phyloP scores from a whole-genome alignment of 2,113 vertebrate genomes.

The Genyomyrus donnyi region DNA sequence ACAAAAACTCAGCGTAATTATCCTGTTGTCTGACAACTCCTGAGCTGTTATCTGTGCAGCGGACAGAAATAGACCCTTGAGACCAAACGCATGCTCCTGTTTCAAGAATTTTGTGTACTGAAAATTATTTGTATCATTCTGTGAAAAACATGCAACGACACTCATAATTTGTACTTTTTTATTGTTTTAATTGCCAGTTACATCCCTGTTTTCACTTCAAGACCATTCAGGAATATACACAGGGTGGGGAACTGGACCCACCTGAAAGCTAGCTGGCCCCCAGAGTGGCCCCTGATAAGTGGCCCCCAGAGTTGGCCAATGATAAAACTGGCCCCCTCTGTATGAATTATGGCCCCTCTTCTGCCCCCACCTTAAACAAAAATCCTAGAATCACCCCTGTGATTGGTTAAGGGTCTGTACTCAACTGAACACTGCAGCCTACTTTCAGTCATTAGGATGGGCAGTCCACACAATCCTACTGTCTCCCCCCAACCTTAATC shows the following conservation, averaged over 20 bases:
- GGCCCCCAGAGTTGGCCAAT: neutral
- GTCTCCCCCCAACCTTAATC: neutral
- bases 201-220: neutral
- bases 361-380: neutral
- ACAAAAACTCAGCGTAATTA: conserved; percentile 87
- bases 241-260: neutral
- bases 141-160: neutral
- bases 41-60: conserved; percentile 82
- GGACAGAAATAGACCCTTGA: conserved; percentile 26
- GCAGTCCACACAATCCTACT: neutral
- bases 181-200: neutral
- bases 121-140: neutral
- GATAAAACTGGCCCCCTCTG: neutral
- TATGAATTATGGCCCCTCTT: neutral
- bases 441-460: neutral
- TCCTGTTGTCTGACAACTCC: conserved; percentile 94
- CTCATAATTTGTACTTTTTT: neutral
- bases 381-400: neutral
- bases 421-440: neutral
- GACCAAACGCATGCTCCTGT: neutral
- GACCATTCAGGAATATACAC: neutral
- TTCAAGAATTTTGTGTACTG: neutral
- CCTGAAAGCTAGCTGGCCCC: neutral
- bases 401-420: neutral
- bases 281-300: neutral